Conservation (phyloP, 2,888 invertebrate genomes). For the Leptopilina syphax region DNA sequence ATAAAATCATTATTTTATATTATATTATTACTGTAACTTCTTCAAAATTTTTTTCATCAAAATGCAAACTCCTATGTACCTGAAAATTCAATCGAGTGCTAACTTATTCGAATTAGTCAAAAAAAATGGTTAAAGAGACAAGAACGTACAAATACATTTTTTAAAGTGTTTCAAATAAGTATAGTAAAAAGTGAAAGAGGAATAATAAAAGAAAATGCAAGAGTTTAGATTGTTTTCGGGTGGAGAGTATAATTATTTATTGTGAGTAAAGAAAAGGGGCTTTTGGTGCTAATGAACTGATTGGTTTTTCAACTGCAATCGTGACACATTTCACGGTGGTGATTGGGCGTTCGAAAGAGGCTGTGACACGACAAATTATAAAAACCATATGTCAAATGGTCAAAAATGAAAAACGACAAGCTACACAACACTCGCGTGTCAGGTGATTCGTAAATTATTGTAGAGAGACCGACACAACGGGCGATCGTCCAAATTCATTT, state of each 20-base stretch:
- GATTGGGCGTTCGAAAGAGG: slow-evolving; percentile 16
- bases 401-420: slow-evolving; percentile 36
- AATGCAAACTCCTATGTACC: no score
- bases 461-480: slow-evolving; percentile 34
- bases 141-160: no score
- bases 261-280: not conserved
- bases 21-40: no score
- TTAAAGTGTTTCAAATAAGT: no score
- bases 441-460: slow-evolving; percentile 40
- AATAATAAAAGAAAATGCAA: not conserved
- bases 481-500: slow-evolving; percentile 39
- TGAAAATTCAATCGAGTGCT: no score
- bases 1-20: no score
- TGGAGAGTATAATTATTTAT: not conserved
- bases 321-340: slow-evolving; percentile 1
- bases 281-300: slow-evolving; percentile 21
- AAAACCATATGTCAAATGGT: slow-evolving; percentile 28
- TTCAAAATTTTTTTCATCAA: no score
- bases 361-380: slow-evolving; percentile 23
- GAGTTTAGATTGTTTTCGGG: not conserved
- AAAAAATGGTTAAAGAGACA: no score
- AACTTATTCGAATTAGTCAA: no score
- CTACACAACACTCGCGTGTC: not conserved
- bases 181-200: not conserved
- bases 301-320: slow-evolving; percentile 24